Conservation (phyloP, 2,888 invertebrate species). For the Drosophila rubida region DNA sequence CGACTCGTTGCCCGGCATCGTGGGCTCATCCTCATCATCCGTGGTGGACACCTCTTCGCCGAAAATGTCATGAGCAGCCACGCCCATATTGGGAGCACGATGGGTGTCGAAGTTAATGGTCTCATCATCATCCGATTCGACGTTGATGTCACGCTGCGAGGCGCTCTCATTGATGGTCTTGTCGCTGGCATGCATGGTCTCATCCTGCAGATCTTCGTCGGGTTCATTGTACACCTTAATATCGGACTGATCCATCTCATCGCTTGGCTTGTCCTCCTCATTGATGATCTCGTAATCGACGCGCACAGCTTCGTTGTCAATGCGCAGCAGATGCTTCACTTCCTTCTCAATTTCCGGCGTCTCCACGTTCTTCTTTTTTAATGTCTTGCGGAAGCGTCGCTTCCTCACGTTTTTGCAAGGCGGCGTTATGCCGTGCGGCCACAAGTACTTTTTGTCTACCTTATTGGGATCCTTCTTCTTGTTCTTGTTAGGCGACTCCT, state of each 20-base stretch:
- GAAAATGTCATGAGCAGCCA: constrained; percentile 93
- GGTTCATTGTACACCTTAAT: constrained; percentile 77
- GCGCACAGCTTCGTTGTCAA: constrained; percentile 96
- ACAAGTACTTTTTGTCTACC: constrained; percentile 96
- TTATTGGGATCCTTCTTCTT: constrained; percentile 92
- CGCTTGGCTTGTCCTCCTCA: constrained; percentile 89
- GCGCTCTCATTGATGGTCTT: constrained; percentile 70
- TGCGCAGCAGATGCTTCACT: constrained; percentile 95
- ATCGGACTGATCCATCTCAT: constrained; percentile 65
- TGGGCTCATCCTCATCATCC: constrained; percentile 91
- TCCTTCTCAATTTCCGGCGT: constrained; percentile 99
- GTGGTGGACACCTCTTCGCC: constrained; percentile 97
- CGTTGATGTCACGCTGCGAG: constrained; percentile 81
- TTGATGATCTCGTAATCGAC: constrained; percentile 95
- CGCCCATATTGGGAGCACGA: constrained; percentile 82
- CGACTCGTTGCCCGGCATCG: constrained; percentile 84
- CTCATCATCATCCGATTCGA: constrained; percentile 83
- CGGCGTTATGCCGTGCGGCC: constrained; percentile 98
- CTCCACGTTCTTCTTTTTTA: constrained; percentile 98
- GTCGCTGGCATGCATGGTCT: constrained; percentile 71
- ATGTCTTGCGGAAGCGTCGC: constrained; percentile 95
- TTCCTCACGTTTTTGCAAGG: constrained; percentile 98
- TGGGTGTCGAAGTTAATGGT: constrained; percentile 63
- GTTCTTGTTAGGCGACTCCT: constrained; percentile 91
- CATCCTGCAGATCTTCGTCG: constrained; percentile 81